Evolutionary conservation across 2,797 vertebrate genomes (phyloP), one percentile per base, ranked within the genome.

Genomic region (Meriones psammophilus): DNA sequence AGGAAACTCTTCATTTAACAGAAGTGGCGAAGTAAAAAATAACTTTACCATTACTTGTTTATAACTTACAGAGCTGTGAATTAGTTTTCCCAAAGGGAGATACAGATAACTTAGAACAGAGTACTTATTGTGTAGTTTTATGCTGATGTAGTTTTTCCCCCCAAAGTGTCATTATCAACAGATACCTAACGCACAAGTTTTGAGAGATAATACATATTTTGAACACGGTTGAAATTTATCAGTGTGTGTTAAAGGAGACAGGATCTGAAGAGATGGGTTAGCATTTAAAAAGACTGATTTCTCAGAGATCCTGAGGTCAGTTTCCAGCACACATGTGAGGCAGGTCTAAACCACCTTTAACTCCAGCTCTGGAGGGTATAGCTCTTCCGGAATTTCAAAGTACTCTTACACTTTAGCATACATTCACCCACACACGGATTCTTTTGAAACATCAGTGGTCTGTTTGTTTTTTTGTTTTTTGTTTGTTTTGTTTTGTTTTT

Each of bases 151-250:
- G 3, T 62, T 24, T 20, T 86, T 80, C 64, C 50, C 92, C 71
- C 1, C 28, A 36, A 33, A 7, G 76, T 88, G 12, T 74, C 3
- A 8, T 77, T 64, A 69, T 88, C 64, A 24, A 13, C 56, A 26
- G 0, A 56, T 84, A 79, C 4, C 46, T 74, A 88, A 92, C 17
- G 3, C 42, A 71, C 14, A 4, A 50, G 9, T 93, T 92, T 20
- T 26, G 54, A 73, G n/a, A n/a, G n/a, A n/a, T n/a, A n/a, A n/a
- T n/a, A n/a, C n/a, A 71, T 24, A 2, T 64, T 90, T 88, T 64
- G 60, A 14, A 78, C 64, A 78, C 33, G 1, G 46, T 92, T 94
- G 94, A 39, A 80, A 92, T 64, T 77, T 66, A 73, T 80, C 87
- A 33, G 78, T 58, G 1, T 50, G 30, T 81, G 33, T 92, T 96